These are phyloP conservation scores for Odocoileus hemionus DNA, from an alignment of 2,113 vertebrate species.

Conservation along the genomic window DNA sequence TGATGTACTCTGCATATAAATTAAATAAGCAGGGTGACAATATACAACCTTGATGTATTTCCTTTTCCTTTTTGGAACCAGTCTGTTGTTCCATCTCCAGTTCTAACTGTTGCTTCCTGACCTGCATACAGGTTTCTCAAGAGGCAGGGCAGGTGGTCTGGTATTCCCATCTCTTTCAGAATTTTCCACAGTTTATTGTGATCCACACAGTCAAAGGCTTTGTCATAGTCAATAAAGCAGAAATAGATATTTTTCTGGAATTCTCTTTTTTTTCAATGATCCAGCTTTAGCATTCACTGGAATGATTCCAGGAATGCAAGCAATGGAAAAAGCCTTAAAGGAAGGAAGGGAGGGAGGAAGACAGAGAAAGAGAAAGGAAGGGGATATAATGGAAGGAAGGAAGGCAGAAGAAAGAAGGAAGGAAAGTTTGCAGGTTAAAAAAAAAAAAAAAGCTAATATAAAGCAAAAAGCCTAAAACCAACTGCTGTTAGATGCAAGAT, in stretches of 20 bases:
- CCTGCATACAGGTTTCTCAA: not conserved
- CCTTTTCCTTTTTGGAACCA: too few relatives aligned
- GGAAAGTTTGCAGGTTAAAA: not conserved
- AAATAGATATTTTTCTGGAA: not conserved
- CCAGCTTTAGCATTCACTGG: not conserved
- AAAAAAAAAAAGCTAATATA: not conserved
- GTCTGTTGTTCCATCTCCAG: too few relatives aligned
- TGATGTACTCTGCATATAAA: too few relatives aligned
- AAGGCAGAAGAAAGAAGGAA: not conserved
- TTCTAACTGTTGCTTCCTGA: not conserved
- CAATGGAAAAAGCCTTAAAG: not conserved
- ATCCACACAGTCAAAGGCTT: not conserved
- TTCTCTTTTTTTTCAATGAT: not conserved
- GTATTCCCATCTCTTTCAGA: not conserved
- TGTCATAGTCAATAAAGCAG: not conserved
- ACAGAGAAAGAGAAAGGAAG: not conserved
- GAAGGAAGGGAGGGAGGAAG: not conserved
- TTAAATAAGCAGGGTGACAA: too few relatives aligned
- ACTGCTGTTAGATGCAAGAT: not conserved
- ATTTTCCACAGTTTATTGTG: not conserved
- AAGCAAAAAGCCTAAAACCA: not conserved
- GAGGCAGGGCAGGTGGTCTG: not conserved
- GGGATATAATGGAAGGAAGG: not conserved
- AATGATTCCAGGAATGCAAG: not conserved
- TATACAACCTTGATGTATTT: too few relatives aligned